Evolutionary conservation across 2,888 invertebrate species (phyloP).

Genomic region (Leptopterna dolabrata): DNA sequence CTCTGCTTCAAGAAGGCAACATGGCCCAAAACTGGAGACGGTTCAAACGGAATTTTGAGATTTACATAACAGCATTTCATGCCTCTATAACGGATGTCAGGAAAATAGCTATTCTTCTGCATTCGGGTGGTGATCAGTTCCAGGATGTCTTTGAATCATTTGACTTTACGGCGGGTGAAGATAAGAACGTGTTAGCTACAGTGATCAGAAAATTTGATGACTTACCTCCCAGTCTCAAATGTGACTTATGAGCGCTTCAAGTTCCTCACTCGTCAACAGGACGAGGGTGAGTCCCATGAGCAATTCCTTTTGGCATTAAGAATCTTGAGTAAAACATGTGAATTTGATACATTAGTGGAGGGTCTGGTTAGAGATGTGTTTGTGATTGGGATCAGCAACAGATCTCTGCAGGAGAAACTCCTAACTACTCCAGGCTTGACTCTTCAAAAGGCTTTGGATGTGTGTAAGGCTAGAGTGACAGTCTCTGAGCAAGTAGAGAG

Average conservation of each 20-base stretch:
- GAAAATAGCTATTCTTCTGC: conserved; percentile 24
- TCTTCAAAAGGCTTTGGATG: neutral
- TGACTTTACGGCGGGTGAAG: neutral
- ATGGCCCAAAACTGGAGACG: conserved; percentile 39
- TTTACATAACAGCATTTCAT: neutral
- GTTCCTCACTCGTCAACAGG: conserved; percentile 37
- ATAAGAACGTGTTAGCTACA: neutral
- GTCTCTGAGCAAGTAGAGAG: neutral
- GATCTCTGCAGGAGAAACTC: neutral
- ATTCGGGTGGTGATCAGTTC: neutral
- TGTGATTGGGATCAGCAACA: conserved; percentile 31
- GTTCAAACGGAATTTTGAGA: conserved; percentile 34
- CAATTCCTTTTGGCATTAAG: neutral
- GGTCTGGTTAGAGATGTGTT: conserved; percentile 31
- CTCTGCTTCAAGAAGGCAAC: neutral
- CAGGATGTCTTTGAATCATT: conserved; percentile 23
- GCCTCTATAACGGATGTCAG: neutral
- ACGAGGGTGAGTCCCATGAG: conserved; percentile 13
- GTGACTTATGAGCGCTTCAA: conserved; percentile 18
- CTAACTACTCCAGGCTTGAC: neutral
- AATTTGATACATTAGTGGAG: conserved; percentile 26
- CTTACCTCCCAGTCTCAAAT: conserved; percentile 9
- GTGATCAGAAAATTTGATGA: conserved; percentile 12
- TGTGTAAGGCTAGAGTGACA: neutral
- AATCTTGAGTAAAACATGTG: conserved; percentile 36